These are phyloP conservation scores for Alsophila aescularia DNA, from an alignment of 2,888 invertebrate genomes.

Conservation along the genomic window DNA sequence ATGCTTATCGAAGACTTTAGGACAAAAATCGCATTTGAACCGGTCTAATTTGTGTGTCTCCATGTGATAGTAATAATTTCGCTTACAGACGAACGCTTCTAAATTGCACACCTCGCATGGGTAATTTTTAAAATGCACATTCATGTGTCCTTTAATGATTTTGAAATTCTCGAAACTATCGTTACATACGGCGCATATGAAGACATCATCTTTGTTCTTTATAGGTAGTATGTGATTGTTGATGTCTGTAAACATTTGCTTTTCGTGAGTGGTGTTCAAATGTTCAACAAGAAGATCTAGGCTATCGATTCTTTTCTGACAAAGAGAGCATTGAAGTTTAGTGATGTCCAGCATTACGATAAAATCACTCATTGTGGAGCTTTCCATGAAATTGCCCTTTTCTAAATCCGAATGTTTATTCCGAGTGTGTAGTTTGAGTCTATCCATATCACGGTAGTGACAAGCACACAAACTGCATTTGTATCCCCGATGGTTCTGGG, in stretches of 20 bases:
- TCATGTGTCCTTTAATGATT: slow-evolving; percentile 75
- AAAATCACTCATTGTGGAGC: background rate
- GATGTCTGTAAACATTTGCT: background rate
- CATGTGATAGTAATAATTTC: slow-evolving; percentile 30
- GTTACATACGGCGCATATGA: background rate
- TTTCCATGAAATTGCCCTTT: too few relatives aligned
- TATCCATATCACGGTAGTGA: slow-evolving; percentile 62
- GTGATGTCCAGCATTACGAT: background rate
- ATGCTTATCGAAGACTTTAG: slow-evolving; percentile 56
- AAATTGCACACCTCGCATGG: slow-evolving; percentile 74
- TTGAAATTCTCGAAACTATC: slow-evolving; percentile 62
- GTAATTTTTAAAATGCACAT: slow-evolving; percentile 72
- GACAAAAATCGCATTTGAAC: slow-evolving; percentile 53
- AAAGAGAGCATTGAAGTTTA: background rate
- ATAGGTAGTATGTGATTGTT: too few relatives aligned
- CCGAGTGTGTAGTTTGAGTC: background rate
- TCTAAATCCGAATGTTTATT: too few relatives aligned
- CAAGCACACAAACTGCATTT: slow-evolving; percentile 66
- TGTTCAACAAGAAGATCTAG: too few relatives aligned
- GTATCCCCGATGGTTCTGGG: slow-evolving; percentile 73
- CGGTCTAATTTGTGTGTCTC: slow-evolving; percentile 33
- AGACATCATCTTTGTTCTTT: background rate
- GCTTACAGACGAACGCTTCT: slow-evolving; percentile 60
- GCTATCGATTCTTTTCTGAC: background rate
- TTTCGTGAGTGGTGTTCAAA: background rate